A percentile compares a stretch with the other conserved stretches of the same genome.
Evolutionary conservation across 2,113 vertebrate genomes (phyloP).

Genomic region (Cynopterus brachyotis): DNA sequence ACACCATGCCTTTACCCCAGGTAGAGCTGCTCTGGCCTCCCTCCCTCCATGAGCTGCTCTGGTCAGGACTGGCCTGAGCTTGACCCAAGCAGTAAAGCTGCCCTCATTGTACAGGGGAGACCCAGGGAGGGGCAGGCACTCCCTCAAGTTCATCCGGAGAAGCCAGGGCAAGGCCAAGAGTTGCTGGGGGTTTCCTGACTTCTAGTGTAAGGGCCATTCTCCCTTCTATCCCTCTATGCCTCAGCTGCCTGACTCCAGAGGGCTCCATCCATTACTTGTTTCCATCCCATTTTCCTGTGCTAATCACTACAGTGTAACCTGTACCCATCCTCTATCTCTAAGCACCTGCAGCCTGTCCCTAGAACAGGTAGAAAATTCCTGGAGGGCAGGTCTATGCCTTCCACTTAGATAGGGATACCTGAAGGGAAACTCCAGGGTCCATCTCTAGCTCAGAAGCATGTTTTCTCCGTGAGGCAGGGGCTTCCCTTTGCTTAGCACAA

Average conservation of each 20-base stretch:
- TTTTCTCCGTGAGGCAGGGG: neutral
- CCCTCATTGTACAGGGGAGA: neutral
- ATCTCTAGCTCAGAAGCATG: neutral
- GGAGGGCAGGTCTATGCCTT: conserved; percentile 16
- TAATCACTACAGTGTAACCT: neutral
- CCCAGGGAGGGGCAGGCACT: neutral
- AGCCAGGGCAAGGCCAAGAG: neutral
- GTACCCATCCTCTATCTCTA: neutral
- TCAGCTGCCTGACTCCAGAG: neutral
- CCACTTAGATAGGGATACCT: neutral
- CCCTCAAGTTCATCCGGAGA: neutral
- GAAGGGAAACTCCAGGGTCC: neutral
- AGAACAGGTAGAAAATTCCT: conserved; percentile 56
- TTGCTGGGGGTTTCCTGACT: neutral
- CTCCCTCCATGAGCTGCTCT: neutral
- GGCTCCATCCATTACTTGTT: neutral
- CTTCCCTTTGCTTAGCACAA: neutral
- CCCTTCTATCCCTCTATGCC: rapidly evolving
- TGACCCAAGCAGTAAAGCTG: neutral
- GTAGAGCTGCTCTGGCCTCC: neutral
- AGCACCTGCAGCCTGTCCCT: neutral
- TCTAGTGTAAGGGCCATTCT: neutral
- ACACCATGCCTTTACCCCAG: neutral
- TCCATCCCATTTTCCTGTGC: neutral
- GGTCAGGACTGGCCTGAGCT: neutral